Base-by-base conservation (phyloP, 2,888 invertebrate genomes). In the Anaspis maculata region DNA sequence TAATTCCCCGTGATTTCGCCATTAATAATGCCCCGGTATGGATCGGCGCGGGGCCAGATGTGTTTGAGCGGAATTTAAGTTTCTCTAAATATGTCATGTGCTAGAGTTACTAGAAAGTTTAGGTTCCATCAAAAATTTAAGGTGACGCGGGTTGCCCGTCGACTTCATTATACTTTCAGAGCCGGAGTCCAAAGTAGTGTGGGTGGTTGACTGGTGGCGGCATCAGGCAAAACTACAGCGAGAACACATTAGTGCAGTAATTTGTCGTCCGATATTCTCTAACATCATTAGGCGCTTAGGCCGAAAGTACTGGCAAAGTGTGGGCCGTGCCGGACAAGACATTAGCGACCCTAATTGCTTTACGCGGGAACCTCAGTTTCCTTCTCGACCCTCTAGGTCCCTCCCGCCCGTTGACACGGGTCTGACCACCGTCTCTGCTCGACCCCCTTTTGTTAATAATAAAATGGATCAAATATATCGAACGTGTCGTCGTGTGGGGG, bases 341-440 rank as follows among this genome's bases (percentile, higher is more conserved):
- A 62, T 63, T 63, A 63, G 60, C 59, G 59, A 49, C 57, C 57
- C 56, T 62, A 62, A 63, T 62, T 63, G 62, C 62, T 62, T 57
- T 57, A 54, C 54, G 48, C 46, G 36, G 44, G 45, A 43, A 47
- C 47, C 51, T 47, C 44, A 48, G 51, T 47, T 50, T 39, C 36
- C 33, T 39, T 30, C 39, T 26, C 29, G 35, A 27, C 25, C 16
- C 27, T 27, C 24, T 24, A n/a, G 33, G 24, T 15, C 19, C 35
- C 41, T 37, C 37, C 31, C 21, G 27, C 26, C 14, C 26, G 42
- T 42, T 51, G 51, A 53, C 51, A 49, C 44, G 47, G 51, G 51
- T 50, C 44, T 34, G 45, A 45, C 47, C 48, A 31, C 14, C 30
- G n/a, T n/a, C n/a, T n/a, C n/a, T n/a, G 27, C 14, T 2, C 15